Evolutionary conservation across 2,888 invertebrate species (phyloP).

Genomic region (Stenotaenia linearis): DNA sequence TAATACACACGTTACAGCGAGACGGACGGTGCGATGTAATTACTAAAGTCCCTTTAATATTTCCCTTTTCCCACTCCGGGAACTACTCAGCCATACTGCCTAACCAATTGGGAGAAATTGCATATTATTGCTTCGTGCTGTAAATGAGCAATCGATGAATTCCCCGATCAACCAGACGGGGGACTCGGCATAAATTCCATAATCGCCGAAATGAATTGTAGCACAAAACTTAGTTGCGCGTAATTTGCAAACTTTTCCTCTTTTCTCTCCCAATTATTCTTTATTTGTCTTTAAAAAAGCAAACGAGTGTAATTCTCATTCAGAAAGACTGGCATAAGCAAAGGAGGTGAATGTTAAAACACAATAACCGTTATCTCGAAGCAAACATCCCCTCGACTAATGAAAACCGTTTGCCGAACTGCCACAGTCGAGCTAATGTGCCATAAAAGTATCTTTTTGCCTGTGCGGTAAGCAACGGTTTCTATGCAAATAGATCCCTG

Average conservation of each 20-base stretch:
- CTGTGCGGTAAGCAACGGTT: constrained; percentile 4
- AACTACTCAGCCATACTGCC: too few relatives aligned
- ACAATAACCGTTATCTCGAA: constrained; percentile 9
- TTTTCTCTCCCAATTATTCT: not conserved
- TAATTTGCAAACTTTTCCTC: not conserved
- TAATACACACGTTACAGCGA: not conserved
- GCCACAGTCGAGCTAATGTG: not conserved
- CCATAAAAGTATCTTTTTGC: constrained; percentile 5
- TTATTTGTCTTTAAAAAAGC: too few relatives aligned
- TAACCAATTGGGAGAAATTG: not conserved
- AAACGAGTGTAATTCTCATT: not conserved
- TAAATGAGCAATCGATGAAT: not conserved
- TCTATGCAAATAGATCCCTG: constrained; percentile 4
- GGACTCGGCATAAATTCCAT: not conserved
- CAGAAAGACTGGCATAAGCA: not conserved
- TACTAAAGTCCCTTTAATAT: not conserved
- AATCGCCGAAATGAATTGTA: not conserved
- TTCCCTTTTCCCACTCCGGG: too few relatives aligned
- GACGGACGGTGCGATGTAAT: not conserved
- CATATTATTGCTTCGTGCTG: not conserved
- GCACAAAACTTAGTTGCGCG: too few relatives aligned
- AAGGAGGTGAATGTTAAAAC: not conserved
- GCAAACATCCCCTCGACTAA: not conserved
- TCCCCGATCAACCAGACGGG: not conserved
- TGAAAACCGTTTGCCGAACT: constrained; percentile 3